These are phyloP conservation scores for Linnaemya vulpina DNA, from an alignment of 2,888 invertebrate genomes.

Conservation along the genomic window DNA sequence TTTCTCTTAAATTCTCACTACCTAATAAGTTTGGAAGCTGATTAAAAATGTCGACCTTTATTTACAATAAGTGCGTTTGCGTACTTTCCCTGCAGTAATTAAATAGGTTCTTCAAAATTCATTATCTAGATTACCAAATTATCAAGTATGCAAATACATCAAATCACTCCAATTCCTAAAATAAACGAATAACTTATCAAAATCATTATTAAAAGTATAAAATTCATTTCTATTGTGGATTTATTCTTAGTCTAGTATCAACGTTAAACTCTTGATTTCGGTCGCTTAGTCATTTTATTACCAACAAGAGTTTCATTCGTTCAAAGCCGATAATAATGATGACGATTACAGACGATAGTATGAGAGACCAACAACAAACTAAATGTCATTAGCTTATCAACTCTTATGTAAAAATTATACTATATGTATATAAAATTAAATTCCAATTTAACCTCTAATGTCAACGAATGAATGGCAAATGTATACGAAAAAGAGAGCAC, in stretches of 20 bases:
- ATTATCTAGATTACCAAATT: too few species aligned
- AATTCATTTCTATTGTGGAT: neutral
- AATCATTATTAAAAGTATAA: neutral
- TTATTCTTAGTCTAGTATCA: neutral
- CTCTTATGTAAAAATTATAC: constrained; percentile 21
- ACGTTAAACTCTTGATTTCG: neutral
- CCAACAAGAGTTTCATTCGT: neutral
- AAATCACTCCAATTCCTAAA: too few species aligned
- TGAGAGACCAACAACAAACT: neutral
- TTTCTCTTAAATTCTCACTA: too few species aligned
- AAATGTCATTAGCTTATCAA: constrained; percentile 34
- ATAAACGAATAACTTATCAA: too few species aligned
- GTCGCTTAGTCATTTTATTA: constrained; percentile 7
- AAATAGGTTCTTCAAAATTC: too few species aligned
- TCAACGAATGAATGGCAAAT: constrained; percentile 57
- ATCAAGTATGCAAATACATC: too few species aligned
- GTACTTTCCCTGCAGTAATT: too few species aligned
- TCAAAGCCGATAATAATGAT: neutral
- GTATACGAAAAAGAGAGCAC: neutral
- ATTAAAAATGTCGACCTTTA: too few species aligned
- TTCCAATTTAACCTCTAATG: constrained; percentile 55
- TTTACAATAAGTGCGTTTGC: too few species aligned
- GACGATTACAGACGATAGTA: constrained; percentile 3
- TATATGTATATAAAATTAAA: constrained; percentile 25
- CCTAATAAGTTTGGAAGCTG: too few species aligned